Evolutionary conservation across 2,888 invertebrate genomes (phyloP).

Genomic region (Nymphalis c-album): DNA sequence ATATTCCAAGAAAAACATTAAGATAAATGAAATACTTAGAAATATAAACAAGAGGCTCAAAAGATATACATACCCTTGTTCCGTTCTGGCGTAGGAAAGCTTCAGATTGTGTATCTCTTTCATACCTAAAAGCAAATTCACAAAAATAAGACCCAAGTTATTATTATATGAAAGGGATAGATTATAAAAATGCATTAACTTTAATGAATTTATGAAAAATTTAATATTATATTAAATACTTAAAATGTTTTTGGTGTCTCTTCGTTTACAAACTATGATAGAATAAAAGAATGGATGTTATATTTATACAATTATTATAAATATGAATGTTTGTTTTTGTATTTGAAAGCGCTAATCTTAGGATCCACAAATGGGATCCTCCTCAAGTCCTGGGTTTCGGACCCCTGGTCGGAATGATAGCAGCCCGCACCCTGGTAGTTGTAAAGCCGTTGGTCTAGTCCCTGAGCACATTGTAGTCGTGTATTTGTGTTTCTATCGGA

Average conservation of each 20-base stretch:
- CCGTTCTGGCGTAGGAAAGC: slow-evolving; percentile 5
- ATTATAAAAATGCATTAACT: not conserved
- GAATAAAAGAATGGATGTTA: too few species aligned
- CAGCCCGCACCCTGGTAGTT: too few species aligned
- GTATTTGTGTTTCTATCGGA: too few species aligned
- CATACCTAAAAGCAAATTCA: not conserved
- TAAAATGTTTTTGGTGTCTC: not conserved
- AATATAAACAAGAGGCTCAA: slow-evolving; percentile 4
- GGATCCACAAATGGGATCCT: too few species aligned
- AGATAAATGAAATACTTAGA: not conserved
- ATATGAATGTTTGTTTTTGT: too few species aligned
- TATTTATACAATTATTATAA: too few species aligned
- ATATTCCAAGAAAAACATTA: not conserved
- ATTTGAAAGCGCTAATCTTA: too few species aligned
- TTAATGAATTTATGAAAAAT: not conserved
- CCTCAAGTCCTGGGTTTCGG: too few species aligned
- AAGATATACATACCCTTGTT: slow-evolving; percentile 1
- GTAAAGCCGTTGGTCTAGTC: too few species aligned
- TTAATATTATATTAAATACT: not conserved
- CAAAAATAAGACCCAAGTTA: not conserved
- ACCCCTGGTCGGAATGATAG: too few species aligned
- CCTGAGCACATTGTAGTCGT: too few species aligned
- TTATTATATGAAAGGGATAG: not conserved
- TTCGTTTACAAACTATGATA: not conserved
- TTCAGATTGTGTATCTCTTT: not conserved